A percentile compares a stretch with the other conserved stretches of the same genome.
These are phyloP conservation scores for Chaetodon trifasciatus DNA, from an alignment of 2,797 vertebrate species.

Conservation along the genomic window DNA sequence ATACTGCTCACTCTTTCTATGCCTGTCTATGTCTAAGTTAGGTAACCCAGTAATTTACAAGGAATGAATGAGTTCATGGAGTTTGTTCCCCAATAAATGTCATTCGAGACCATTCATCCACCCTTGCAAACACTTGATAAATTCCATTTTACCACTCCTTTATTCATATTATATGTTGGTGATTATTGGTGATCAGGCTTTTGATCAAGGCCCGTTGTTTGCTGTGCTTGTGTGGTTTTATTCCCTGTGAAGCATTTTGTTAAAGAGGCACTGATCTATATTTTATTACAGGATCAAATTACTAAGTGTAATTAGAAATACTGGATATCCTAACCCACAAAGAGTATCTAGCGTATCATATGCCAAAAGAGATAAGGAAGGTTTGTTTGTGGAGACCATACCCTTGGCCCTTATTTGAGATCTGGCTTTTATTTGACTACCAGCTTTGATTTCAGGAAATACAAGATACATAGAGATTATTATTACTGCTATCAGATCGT, in stretches of 20 bases:
- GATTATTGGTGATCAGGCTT: not conserved
- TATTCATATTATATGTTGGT: no score
- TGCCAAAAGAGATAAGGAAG: not conserved
- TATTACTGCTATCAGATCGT: not conserved
- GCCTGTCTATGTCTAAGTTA: conserved; percentile 1
- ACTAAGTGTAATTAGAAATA: not conserved
- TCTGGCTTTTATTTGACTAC: not conserved
- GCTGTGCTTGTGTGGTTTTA: not conserved
- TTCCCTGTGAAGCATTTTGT: not conserved
- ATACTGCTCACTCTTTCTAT: conserved; percentile 4
- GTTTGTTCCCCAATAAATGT: not conserved
- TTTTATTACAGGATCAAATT: not conserved
- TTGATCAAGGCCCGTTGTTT: not conserved
- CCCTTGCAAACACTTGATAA: not conserved
- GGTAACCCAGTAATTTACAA: not conserved
- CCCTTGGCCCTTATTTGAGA: not conserved
- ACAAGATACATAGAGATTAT: not conserved
- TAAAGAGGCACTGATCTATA: not conserved
- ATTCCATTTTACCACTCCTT: not conserved
- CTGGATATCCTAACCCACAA: not conserved
- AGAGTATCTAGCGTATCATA: no score
- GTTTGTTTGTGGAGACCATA: not conserved
- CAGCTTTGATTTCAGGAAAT: not conserved
- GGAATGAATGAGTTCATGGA: not conserved
- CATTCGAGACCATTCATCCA: not conserved